Conservation (phyloP, 2,797 vertebrate species). For the Morelia viridis region DNA sequence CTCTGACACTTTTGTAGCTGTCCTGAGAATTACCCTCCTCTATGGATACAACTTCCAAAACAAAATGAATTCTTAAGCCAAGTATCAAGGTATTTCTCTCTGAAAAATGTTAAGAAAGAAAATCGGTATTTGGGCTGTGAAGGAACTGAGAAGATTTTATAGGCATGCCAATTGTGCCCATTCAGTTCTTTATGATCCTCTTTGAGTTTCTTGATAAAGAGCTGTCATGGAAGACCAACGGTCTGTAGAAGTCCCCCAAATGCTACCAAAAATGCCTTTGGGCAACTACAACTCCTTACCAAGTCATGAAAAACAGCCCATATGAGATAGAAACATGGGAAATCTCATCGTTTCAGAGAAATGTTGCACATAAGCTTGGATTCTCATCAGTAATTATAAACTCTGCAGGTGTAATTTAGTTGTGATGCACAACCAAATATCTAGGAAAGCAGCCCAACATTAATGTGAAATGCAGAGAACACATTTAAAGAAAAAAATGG, state of each 20-base stretch:
- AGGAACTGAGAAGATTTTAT: background rate
- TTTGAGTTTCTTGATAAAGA: background rate
- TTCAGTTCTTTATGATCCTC: background rate
- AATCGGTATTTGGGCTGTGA: background rate
- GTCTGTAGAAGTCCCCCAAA: background rate
- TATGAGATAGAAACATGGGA: conserved; percentile 13
- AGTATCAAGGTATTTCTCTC: background rate
- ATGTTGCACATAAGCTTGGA: conserved; percentile 36
- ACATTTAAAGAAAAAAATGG: conserved; percentile 24
- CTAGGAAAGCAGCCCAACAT: conserved; percentile 38
- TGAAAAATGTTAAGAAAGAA: background rate
- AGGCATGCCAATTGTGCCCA: background rate
- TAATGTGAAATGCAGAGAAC: conserved; percentile 56
- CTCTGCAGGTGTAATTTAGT: conserved; percentile 20
- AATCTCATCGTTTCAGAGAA: conserved; percentile 38
- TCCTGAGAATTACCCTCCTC: background rate
- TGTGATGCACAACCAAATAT: conserved; percentile 51
- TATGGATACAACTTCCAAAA: background rate
- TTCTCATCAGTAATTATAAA: conserved; percentile 57
- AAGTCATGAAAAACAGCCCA: background rate
- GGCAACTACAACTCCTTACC: conserved; percentile 20
- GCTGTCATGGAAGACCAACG: background rate
- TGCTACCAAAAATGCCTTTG: background rate
- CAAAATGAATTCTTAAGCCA: background rate
- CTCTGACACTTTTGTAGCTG: background rate